phyloP scores from a whole-genome alignment of 2,113 vertebrate species.

The Ranitomeya variabilis region DNA sequence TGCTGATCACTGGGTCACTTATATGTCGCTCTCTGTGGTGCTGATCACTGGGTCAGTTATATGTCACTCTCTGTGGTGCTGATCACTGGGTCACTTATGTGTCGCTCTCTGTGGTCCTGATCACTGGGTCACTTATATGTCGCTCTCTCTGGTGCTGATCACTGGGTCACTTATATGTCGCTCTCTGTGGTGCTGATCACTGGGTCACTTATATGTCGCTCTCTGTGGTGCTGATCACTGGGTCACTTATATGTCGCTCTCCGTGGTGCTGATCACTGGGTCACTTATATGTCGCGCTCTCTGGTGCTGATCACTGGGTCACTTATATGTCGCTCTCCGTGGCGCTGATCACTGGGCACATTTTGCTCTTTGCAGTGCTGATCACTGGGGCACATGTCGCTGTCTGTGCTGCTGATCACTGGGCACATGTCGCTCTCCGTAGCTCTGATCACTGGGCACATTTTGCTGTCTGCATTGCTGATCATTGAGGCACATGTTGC shows the following conservation, averaged over 20 bases:
- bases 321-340: too few species aligned
- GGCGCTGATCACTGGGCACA: too few species aligned
- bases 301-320: not conserved
- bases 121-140: not conserved
- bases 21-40: not conserved
- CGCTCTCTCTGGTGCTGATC: not conserved
- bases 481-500: not conserved
- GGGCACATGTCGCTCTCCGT: too few species aligned
- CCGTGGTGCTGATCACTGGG: not conserved
- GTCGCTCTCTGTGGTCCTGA: not conserved
- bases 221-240: not conserved
- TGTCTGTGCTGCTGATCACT: too few species aligned
- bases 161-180: too few species aligned
- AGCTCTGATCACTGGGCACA: too few species aligned
- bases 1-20: not conserved
- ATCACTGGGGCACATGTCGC: too few species aligned
- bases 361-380: too few species aligned
- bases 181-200: not conserved
- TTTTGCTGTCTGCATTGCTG: too few species aligned
- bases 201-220: not conserved
- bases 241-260: not conserved
- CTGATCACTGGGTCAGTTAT: not conserved
- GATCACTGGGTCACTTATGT: not conserved
- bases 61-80: not conserved
- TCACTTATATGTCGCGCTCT: not conserved